Conservation (phyloP, 2,888 invertebrate genomes). For the Drosophila borborema region DNA sequence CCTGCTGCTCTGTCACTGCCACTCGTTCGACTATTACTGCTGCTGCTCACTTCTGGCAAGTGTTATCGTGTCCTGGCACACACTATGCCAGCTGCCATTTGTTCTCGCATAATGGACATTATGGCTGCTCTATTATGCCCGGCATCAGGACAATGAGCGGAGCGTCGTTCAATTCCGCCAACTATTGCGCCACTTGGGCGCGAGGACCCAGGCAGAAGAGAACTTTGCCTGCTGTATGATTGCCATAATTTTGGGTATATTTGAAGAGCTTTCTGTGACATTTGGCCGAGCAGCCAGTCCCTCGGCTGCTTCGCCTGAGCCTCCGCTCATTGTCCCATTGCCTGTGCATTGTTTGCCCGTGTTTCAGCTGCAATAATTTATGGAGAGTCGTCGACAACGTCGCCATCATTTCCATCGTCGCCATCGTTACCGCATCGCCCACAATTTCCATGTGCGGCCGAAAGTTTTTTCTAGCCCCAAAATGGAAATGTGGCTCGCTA, state of each 20-base stretch:
- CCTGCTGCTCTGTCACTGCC: neutral
- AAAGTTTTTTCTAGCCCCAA: conserved; percentile 35
- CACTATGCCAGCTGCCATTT: conserved; percentile 80
- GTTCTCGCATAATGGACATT: conserved; percentile 85
- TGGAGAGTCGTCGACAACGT: conserved; percentile 31
- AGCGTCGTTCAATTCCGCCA: conserved; percentile 47
- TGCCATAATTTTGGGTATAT: conserved; percentile 72
- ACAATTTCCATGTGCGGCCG: conserved; percentile 43
- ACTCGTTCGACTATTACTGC: conserved; percentile 2
- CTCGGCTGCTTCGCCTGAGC: conserved; percentile 8
- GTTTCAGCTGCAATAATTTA: conserved; percentile 60
- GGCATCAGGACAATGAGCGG: conserved; percentile 60
- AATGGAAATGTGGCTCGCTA: conserved; percentile 58
- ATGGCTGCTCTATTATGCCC: conserved; percentile 79
- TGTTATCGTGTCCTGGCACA: conserved; percentile 62
- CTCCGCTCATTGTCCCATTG: conserved; percentile 39
- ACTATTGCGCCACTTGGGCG: conserved; percentile 36
- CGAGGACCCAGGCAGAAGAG: neutral
- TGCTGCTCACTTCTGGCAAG: conserved; percentile 31
- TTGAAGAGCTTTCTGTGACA: conserved; percentile 42
- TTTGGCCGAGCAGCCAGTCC: conserved; percentile 9
- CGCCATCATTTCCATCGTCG: conserved; percentile 11
- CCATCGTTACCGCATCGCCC: conserved; percentile 16
- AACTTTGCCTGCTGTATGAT: conserved; percentile 22
- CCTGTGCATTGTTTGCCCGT: conserved; percentile 58